A percentile compares a stretch with the other conserved stretches of the same genome.
These are phyloP conservation scores for Bombylius major DNA, from an alignment of 2,888 invertebrate genomes.

Conservation along the genomic window DNA sequence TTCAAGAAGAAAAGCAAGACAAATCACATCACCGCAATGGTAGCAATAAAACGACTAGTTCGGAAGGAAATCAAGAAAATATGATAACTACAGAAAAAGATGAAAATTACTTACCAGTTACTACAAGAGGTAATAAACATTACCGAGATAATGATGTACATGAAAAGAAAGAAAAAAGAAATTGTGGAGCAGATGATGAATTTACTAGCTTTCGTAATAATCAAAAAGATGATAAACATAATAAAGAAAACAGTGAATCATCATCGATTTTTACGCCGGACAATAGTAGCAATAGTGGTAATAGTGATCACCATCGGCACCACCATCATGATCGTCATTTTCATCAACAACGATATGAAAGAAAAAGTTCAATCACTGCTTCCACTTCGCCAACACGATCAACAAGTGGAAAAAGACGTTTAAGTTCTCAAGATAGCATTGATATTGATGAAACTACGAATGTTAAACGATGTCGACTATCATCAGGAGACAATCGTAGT, in stretches of 20 bases:
- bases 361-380: conserved; percentile 9
- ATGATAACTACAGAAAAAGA: neutral
- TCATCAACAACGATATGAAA: conserved; percentile 9
- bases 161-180: conserved; percentile 27
- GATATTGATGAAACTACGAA: conserved; percentile 33
- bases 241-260: conserved; percentile 21
- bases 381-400: neutral
- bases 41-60: too few species aligned
- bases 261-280: neutral
- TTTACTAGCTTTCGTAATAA: conserved; percentile 4
- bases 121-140: conserved; percentile 27
- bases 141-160: conserved; percentile 26
- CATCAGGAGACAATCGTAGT: conserved; percentile 37
- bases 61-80: too few species aligned
- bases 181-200: neutral
- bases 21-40: too few species aligned
- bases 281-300: too few species aligned
- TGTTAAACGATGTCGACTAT: conserved; percentile 47
- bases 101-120: conserved; percentile 6
- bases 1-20: too few species aligned
- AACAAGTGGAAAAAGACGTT: conserved; percentile 47
- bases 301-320: too few species aligned
- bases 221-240: conserved; percentile 17
- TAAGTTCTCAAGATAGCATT: conserved; percentile 61
- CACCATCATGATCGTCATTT: neutral